Evolutionary conservation across 2,113 vertebrate genomes (phyloP).

Genomic region (Ifrita kowaldi): DNA sequence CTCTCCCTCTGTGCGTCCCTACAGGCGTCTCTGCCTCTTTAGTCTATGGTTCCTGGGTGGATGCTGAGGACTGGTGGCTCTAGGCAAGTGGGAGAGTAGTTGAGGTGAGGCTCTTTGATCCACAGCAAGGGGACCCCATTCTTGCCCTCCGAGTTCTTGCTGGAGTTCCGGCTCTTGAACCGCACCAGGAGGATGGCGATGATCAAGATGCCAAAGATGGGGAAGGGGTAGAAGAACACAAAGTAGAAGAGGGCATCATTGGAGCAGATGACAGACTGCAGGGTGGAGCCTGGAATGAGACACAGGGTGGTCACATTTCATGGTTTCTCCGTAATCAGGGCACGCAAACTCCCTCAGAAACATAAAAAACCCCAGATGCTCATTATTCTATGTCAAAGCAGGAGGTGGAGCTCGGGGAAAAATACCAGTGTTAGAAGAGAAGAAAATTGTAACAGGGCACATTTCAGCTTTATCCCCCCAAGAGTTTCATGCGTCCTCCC

Average conservation of each 20-base stretch:
- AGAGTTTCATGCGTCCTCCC: background rate
- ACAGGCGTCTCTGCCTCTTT: conserved; percentile 34
- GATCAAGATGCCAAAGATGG: conserved; percentile 93
- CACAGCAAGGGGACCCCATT: conserved; percentile 95
- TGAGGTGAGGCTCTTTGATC: conserved; percentile 98
- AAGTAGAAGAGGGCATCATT: conserved; percentile 96
- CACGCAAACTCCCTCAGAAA: background rate
- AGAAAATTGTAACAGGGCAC: background rate
- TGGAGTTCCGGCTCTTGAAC: conserved; percentile 88
- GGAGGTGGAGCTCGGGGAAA: background rate
- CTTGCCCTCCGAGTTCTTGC: conserved; percentile 93
- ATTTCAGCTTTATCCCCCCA: background rate
- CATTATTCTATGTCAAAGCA: background rate
- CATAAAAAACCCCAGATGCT: background rate
- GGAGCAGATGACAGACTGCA: conserved; percentile 93
- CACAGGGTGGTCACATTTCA: background rate
- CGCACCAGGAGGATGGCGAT: conserved; percentile 92
- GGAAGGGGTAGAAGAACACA: conserved; percentile 97
- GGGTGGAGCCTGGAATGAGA: conserved; percentile 77
- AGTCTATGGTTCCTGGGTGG: conserved; percentile 95
- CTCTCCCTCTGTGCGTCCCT: background rate
- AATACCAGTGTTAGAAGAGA: background rate
- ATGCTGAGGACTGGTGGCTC: conserved; percentile 95
- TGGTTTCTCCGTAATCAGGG: background rate
- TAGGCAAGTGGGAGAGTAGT: conserved; percentile 96